phyloP scores from a whole-genome alignment of 2,113 vertebrate species.

The Amphilophus citrinellus region DNA sequence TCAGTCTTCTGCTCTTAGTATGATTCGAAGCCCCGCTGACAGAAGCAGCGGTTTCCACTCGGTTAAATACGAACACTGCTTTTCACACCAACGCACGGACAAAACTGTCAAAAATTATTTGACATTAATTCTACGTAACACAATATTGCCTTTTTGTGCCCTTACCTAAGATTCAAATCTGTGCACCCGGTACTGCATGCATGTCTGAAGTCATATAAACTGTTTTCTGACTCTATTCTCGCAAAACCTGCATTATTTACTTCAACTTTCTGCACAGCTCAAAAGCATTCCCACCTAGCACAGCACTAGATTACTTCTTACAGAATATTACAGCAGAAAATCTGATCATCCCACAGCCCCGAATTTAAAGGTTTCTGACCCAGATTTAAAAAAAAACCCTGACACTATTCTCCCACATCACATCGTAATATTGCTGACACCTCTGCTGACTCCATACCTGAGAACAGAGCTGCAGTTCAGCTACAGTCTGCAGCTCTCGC shows the following conservation, averaged over 20 bases:
- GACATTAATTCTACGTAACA: constrained; percentile 15
- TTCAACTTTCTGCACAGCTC: neutral
- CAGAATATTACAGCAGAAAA: constrained; percentile 31
- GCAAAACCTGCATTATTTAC: neutral
- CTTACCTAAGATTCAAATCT: neutral
- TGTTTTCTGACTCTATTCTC: neutral
- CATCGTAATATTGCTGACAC: constrained; percentile 36
- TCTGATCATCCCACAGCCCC: constrained; percentile 6
- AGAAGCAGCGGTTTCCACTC: constrained; percentile 35
- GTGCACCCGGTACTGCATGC: neutral
- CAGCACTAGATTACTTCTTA: constrained; percentile 9
- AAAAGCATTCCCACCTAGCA: neutral
- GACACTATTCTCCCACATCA: constrained; percentile 14
- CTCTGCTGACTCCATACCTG: constrained; percentile 11
- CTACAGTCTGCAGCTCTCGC: neutral
- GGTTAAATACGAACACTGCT: constrained; percentile 47
- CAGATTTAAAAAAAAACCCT: constrained; percentile 28
- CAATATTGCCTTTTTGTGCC: neutral
- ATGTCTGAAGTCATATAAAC: neutral
- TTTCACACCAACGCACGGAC: constrained; percentile 22
- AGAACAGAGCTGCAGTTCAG: neutral
- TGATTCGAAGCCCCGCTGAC: constrained; percentile 41
- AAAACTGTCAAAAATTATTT: constrained; percentile 26
- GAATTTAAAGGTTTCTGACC: constrained; percentile 42
- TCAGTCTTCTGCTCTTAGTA: constrained; percentile 50